Conservation (phyloP, 2,888 invertebrate genomes). For the Periphyllus acericola region DNA sequence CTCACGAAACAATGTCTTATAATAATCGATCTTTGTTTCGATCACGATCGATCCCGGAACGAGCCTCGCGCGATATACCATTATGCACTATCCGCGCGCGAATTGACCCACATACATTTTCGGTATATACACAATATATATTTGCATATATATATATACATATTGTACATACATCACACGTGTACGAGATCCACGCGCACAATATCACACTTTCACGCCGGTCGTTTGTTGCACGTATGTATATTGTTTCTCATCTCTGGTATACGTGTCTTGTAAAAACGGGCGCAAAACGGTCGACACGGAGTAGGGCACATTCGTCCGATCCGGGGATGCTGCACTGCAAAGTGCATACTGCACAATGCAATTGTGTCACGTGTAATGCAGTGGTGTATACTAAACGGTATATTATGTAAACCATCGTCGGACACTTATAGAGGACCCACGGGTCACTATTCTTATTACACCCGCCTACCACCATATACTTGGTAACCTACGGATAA, state of each 20-base stretch:
- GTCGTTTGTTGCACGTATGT: not conserved
- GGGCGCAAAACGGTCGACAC: not conserved
- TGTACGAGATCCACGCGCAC: not conserved
- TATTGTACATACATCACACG: not conserved
- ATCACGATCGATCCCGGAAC: slow-evolving; percentile 61
- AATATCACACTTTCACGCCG: not conserved
- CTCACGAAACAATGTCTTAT: slow-evolving; percentile 47
- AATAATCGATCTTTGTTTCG: slow-evolving; percentile 61
- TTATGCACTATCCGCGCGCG: not conserved
- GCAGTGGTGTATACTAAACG: too few species aligned
- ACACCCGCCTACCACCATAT: too few species aligned
- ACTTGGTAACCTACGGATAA: too few species aligned
- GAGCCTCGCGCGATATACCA: slow-evolving; percentile 1
- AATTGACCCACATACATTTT: slow-evolving; percentile 53
- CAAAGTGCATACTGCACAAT: too few species aligned
- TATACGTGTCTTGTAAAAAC: not conserved
- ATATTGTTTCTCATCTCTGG: not conserved
- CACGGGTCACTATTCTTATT: too few species aligned
- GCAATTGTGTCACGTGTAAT: not conserved
- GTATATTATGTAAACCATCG: too few species aligned
- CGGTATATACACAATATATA: not conserved
- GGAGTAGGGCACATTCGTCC: too few species aligned
- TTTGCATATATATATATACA: not conserved
- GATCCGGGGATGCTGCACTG: too few species aligned
- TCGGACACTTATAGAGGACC: too few species aligned